phyloP scores from a whole-genome alignment of 1,140 invertebrate genomes.

The Panulirus ornatus region DNA sequence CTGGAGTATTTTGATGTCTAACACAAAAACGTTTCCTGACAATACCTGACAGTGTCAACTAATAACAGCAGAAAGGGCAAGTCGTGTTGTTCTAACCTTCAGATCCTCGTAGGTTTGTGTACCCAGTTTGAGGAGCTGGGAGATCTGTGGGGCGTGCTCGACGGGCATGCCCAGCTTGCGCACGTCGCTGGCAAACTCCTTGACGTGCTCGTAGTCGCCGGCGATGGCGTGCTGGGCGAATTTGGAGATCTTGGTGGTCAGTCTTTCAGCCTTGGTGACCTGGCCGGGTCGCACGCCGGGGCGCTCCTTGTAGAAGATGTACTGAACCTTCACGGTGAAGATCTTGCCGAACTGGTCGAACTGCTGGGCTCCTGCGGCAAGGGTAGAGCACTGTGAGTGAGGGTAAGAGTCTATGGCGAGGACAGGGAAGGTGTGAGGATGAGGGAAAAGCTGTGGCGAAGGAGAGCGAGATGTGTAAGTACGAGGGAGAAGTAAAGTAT shows the following conservation, averaged over 20 bases:
- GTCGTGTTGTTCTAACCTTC: slow-evolving; percentile 79
- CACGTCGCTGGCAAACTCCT: slow-evolving; percentile 94
- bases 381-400: too few species aligned
- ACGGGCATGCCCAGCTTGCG: slow-evolving; percentile 96
- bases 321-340: slow-evolving; percentile 98
- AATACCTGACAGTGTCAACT: too few species aligned
- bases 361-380: slow-evolving; percentile 89
- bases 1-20: too few species aligned
- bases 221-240: slow-evolving; percentile 96
- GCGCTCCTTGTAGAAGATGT: slow-evolving; percentile 98
- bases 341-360: slow-evolving; percentile 99
- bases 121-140: slow-evolving; percentile 97
- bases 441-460: too few species aligned
- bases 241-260: slow-evolving; percentile 94
- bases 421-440: too few species aligned
- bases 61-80: too few species aligned
- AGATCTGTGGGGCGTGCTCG: slow-evolving; percentile 97
- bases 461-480: too few species aligned
- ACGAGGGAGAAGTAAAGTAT: too few species aligned
- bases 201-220: slow-evolving; percentile 93
- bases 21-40: too few species aligned
- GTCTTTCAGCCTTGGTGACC: slow-evolving; percentile 93
- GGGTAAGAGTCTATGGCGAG: too few species aligned
- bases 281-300: slow-evolving; percentile 97
- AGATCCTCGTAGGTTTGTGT: slow-evolving; percentile 93